These are phyloP conservation scores for Halcyon chelicuti DNA, from an alignment of 2,797 vertebrate species.

Conservation along the genomic window DNA sequence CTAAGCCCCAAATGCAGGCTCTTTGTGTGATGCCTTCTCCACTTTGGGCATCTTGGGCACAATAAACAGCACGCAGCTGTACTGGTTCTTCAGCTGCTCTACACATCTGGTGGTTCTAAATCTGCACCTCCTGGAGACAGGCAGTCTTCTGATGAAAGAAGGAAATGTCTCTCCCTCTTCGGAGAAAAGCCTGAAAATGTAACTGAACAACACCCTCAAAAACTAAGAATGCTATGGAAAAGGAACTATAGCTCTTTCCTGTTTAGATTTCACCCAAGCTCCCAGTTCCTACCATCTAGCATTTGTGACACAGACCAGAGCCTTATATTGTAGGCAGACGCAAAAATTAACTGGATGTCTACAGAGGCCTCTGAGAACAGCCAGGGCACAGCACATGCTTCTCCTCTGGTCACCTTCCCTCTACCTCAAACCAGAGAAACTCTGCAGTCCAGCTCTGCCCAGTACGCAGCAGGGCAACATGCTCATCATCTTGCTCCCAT, in stretches of 20 bases:
- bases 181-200: not conserved
- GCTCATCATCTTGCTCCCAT: not conserved
- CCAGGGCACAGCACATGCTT: not conserved
- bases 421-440: fast-evolving
- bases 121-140: not conserved
- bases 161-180: not conserved
- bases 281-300: not conserved
- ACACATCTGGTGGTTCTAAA: not conserved
- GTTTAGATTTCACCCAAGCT: not conserved
- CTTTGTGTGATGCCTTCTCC: not conserved
- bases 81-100: not conserved
- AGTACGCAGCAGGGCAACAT: not conserved
- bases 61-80: not conserved
- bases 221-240: fast-evolving
- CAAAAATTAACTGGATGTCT: not conserved
- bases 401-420: not conserved
- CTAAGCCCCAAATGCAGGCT: not conserved
- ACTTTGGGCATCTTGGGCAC: not conserved
- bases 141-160: not conserved
- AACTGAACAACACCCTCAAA: not conserved
- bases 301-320: not conserved
- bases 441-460: not conserved
- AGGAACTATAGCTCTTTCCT: not conserved
- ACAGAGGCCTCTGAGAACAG: not conserved
- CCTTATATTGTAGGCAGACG: not conserved